Conservation (phyloP, 2,797 vertebrate species). For the Sitta carolinensis region DNA sequence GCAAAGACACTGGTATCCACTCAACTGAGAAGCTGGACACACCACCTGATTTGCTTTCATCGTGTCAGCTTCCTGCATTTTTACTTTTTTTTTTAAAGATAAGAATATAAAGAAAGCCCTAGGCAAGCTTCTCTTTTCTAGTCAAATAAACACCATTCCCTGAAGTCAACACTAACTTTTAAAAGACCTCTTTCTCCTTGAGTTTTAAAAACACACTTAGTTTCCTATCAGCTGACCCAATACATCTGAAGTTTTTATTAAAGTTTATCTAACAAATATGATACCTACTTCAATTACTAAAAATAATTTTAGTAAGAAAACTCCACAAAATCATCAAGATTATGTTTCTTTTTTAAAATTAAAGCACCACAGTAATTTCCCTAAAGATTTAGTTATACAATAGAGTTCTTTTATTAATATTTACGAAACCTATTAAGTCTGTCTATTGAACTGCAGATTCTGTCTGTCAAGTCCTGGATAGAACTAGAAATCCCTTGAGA, state of each 20-base stretch:
- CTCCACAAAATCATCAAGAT: constrained; percentile 24
- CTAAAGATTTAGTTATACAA: constrained; percentile 40
- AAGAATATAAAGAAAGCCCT: constrained; percentile 10
- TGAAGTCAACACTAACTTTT: constrained; percentile 4
- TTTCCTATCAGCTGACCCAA: constrained; percentile 26
- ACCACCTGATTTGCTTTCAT: neutral
- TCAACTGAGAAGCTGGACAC: neutral
- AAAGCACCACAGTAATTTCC: constrained; percentile 47
- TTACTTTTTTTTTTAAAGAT: neutral
- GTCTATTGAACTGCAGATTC: constrained; percentile 1
- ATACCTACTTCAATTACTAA: constrained; percentile 54
- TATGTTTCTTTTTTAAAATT: constrained; percentile 43
- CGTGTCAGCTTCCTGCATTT: neutral
- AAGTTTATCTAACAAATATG: constrained; percentile 59
- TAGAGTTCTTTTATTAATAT: constrained; percentile 60
- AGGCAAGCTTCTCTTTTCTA: constrained; percentile 7
- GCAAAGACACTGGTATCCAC: neutral
- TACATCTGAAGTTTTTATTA: constrained; percentile 36
- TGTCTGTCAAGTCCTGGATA: neutral
- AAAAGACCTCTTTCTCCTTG: neutral
- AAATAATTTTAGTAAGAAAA: constrained; percentile 55
- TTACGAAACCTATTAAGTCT: constrained; percentile 59
- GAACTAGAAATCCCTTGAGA: neutral
- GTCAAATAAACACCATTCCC: constrained; percentile 41
- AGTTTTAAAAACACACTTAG: constrained; percentile 20